Conservation (phyloP, 1,140 invertebrate species). For the Camponotus floridanus region DNA sequence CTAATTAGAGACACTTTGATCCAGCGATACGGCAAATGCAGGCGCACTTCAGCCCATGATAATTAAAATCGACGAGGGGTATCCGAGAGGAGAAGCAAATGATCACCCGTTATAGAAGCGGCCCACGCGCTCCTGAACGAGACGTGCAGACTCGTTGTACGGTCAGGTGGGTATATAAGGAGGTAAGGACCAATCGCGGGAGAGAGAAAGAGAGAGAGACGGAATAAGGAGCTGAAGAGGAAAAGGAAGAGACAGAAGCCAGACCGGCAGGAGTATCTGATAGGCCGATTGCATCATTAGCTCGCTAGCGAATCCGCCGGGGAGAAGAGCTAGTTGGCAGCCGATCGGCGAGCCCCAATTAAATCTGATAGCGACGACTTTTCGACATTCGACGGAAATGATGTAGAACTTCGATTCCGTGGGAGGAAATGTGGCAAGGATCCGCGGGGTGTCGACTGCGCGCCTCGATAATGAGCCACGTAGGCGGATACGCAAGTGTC, state of each 20-base stretch:
- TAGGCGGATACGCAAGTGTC: neutral
- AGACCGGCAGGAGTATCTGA: constrained; percentile 72
- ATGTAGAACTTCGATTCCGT: constrained; percentile 26
- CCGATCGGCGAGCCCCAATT: constrained; percentile 68
- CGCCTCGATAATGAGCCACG: constrained; percentile 23
- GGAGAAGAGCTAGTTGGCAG: constrained; percentile 23
- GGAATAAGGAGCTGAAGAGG: constrained; percentile 67
- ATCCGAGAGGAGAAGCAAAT: neutral
- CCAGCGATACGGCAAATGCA: constrained; percentile 15
- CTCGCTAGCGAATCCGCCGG: constrained; percentile 61
- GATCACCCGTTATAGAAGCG: constrained; percentile 71
- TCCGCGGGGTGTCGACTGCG: constrained; percentile 26
- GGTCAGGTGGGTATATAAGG: constrained; percentile 77
- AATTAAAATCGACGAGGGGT: constrained; percentile 48
- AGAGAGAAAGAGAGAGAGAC: constrained; percentile 48
- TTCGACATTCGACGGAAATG: constrained; percentile 67
- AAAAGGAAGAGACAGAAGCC: constrained; percentile 57
- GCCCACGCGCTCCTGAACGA: constrained; percentile 74
- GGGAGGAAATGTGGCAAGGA: neutral
- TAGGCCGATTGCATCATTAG: constrained; percentile 80
- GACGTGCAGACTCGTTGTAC: constrained; percentile 64
- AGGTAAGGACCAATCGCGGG: constrained; percentile 65
- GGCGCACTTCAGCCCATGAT: neutral
- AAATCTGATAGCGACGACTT: constrained; percentile 69
- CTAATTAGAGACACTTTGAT: constrained; percentile 51